Percentiles rank a stretch among this genome's conserved stretches.
Conservation (phyloP, 2,113 vertebrate genomes). For the Phylloscopus whistleri region DNA sequence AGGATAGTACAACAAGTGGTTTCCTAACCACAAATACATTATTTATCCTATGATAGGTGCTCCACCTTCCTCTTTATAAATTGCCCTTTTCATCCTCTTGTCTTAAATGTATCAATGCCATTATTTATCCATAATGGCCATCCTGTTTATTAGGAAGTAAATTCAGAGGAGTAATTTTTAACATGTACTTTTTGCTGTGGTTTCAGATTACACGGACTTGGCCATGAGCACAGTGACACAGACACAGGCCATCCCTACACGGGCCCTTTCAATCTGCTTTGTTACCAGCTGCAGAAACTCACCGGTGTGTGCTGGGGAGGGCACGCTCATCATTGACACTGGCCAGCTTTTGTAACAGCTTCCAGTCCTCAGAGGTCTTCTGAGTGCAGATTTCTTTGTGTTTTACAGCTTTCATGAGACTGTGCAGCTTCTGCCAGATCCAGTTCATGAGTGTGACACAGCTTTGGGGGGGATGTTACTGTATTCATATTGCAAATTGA, state of each 20-base stretch:
- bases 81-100: neutral
- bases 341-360: neutral
- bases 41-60: neutral
- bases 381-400: neutral
- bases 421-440: neutral
- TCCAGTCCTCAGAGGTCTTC: neutral
- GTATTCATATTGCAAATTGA: neutral
- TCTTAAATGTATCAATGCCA: neutral
- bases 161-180: neutral
- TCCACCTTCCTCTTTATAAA: neutral
- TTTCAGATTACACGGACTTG: constrained; percentile 91
- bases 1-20: neutral
- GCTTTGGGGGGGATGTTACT: neutral
- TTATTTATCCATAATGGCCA: neutral
- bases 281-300: constrained; percentile 85
- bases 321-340: neutral
- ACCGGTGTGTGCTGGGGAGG: constrained; percentile 73
- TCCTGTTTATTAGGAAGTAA: neutral
- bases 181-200: neutral
- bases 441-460: neutral
- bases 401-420: neutral
- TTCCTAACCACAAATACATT: neutral
- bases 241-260: constrained; percentile 92
- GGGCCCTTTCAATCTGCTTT: constrained; percentile 87
- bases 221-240: constrained; percentile 94